These are phyloP conservation scores for Leptinotarsa lineolata DNA, from an alignment of 1,140 invertebrate genomes.

Conservation along the genomic window DNA sequence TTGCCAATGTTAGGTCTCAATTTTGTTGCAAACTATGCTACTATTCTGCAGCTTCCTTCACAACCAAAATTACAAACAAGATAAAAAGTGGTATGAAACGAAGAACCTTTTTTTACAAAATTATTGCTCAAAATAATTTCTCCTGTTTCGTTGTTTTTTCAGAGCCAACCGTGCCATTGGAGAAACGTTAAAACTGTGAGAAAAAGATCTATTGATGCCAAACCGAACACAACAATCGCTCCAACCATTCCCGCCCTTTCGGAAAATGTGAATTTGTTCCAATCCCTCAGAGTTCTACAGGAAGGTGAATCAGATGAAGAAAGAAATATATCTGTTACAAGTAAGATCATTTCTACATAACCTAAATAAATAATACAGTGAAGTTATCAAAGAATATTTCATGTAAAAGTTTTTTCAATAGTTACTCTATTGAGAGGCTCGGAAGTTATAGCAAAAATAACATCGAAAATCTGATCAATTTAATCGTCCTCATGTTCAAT, in stretches of 20 bases:
- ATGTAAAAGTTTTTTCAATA: too few relatives aligned
- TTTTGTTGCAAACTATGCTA: too few relatives aligned
- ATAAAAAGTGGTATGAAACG: background rate
- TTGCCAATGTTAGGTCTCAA: too few relatives aligned
- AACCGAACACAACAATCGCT: constrained; percentile 42
- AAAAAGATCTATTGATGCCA: constrained; percentile 64
- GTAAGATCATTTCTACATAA: constrained; percentile 26
- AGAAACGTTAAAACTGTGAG: constrained; percentile 80
- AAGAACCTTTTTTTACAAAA: background rate
- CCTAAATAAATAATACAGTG: too few relatives aligned
- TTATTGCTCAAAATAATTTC: too few relatives aligned
- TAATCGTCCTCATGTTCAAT: too few relatives aligned
- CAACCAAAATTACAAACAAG: background rate
- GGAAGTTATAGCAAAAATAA: too few relatives aligned
- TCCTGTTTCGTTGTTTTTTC: constrained; percentile 32
- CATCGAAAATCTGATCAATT: too few relatives aligned
- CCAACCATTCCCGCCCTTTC: constrained; percentile 63
- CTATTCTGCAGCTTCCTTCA: too few relatives aligned
- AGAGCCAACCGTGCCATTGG: constrained; percentile 94
- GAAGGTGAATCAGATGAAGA: constrained; percentile 77
- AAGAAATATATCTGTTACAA: constrained; percentile 40
- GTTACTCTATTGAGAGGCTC: too few relatives aligned
- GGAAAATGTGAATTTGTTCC: constrained; percentile 87
- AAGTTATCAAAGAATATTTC: too few relatives aligned
- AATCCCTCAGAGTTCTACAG: constrained; percentile 83